Percentiles rank a stretch among this genome's conserved stretches.
Evolutionary conservation across 2,113 vertebrate species (phyloP).

Genomic region (Okapia johnstoni): DNA sequence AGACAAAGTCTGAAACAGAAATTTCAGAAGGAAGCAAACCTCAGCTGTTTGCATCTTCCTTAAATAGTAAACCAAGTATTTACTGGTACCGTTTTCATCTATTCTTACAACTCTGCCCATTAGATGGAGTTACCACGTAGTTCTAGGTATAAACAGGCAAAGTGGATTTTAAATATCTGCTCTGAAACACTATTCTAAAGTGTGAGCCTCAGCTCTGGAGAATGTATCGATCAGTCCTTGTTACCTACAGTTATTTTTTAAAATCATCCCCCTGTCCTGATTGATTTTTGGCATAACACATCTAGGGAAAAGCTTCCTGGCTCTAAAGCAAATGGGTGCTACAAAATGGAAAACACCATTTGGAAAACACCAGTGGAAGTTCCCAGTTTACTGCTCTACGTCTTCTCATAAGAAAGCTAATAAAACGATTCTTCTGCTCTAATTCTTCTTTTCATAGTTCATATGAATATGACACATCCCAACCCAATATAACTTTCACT

Average conservation of each 20-base stretch:
- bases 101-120: neutral
- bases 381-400: neutral
- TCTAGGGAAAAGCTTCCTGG: neutral
- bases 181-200: neutral
- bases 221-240: neutral
- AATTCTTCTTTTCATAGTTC: slow-evolving; percentile 14
- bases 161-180: neutral
- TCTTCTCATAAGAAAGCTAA: neutral
- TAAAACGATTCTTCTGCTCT: neutral
- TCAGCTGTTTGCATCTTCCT: neutral
- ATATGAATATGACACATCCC: neutral
- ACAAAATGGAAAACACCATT: neutral
- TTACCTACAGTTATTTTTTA: neutral
- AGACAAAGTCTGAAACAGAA: neutral
- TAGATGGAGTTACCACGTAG: neutral
- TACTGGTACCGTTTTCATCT: neutral
- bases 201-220: neutral
- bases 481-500: neutral
- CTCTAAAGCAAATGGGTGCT: neutral
- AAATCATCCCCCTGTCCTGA: neutral
- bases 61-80: neutral
- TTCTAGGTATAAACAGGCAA: neutral
- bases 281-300: neutral
- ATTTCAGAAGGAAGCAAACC: neutral
- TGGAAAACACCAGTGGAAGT: neutral